A percentile compares a stretch with the other conserved stretches of the same genome.
Conservation (phyloP, 2,888 invertebrate genomes). For the Drosophila greeni region DNA sequence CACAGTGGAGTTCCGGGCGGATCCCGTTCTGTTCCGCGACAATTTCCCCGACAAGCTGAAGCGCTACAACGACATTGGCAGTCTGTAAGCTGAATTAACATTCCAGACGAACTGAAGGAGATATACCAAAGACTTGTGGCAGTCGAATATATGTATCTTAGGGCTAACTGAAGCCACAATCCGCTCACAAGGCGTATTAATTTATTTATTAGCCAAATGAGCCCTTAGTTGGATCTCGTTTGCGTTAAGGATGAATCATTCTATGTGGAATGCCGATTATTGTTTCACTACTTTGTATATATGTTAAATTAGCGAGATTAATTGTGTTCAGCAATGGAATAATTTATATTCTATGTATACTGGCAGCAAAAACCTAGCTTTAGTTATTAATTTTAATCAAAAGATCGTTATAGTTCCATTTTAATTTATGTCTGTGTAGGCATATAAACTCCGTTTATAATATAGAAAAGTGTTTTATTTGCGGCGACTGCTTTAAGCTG, state of each 20-base stretch:
- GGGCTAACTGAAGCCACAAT: background rate
- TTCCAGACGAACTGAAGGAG: constrained; percentile 20
- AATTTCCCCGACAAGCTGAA: constrained; percentile 91
- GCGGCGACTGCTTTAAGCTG: constrained; percentile 13
- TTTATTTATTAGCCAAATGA: background rate
- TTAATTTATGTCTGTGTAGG: background rate
- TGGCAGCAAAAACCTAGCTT: constrained; percentile 7
- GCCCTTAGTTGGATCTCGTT: constrained; percentile 7
- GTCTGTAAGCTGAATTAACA: constrained; percentile 81
- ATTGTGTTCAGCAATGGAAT: background rate
- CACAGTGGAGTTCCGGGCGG: constrained; percentile 94
- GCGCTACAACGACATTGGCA: constrained; percentile 92
- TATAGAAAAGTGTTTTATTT: constrained; percentile 18
- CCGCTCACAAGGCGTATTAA: background rate
- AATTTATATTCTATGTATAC: constrained; percentile 9
- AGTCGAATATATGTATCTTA: constrained; percentile 22
- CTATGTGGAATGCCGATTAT: background rate
- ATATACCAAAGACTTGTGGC: constrained; percentile 50
- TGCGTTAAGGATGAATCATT: background rate
- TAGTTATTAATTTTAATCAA: constrained; percentile 10
- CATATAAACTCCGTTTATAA: constrained; percentile 1
- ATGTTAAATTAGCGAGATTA: constrained; percentile 5
- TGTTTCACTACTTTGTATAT: constrained; percentile 5
- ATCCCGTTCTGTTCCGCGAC: constrained; percentile 95
- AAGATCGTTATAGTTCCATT: too few species aligned